Percentiles rank a stretch among this genome's conserved stretches.
These are phyloP conservation scores for Neofelis nebulosa DNA, from an alignment of 2,113 vertebrate genomes.

Conservation along the genomic window DNA sequence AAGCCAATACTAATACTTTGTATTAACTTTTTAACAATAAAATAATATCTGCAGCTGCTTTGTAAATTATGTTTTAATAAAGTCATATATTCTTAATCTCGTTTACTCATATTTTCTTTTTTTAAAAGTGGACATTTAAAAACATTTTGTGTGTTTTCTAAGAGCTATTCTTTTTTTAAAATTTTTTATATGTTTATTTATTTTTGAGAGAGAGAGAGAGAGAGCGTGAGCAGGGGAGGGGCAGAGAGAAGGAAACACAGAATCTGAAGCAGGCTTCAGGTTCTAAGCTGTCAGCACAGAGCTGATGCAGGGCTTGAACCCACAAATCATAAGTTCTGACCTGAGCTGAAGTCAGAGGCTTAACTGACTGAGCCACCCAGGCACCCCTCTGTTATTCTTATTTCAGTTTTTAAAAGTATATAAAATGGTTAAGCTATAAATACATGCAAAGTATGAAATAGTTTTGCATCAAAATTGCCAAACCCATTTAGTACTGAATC, in stretches of 20 bases:
- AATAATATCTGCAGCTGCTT: not conserved
- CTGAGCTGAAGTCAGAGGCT: too few species aligned
- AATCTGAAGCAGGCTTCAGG: too few species aligned
- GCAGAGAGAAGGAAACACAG: too few species aligned
- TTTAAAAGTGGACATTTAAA: not conserved
- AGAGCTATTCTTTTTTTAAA: not conserved
- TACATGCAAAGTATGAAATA: constrained; percentile 27
- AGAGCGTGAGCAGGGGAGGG: too few species aligned
- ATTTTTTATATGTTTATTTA: not conserved
- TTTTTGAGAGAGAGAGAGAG: too few species aligned
- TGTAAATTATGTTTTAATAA: not conserved
- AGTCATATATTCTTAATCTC: constrained; percentile 13
- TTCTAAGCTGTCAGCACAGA: too few species aligned
- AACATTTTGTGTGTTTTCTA: not conserved
- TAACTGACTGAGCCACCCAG: too few species aligned
- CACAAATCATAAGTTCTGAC: too few species aligned
- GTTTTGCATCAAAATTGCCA: not conserved
- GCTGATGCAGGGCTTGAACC: too few species aligned
- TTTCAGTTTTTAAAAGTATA: not conserved
- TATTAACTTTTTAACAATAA: constrained; percentile 32
- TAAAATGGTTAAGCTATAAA: constrained; percentile 5
- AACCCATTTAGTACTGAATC: constrained; percentile 39
- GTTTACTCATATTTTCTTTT: constrained; percentile 16
- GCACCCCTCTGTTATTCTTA: not conserved
- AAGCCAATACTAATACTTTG: not conserved